These are phyloP conservation scores for Poeciliopsis occidentalis DNA, from an alignment of 2,113 vertebrate genomes.

Conservation along the genomic window DNA sequence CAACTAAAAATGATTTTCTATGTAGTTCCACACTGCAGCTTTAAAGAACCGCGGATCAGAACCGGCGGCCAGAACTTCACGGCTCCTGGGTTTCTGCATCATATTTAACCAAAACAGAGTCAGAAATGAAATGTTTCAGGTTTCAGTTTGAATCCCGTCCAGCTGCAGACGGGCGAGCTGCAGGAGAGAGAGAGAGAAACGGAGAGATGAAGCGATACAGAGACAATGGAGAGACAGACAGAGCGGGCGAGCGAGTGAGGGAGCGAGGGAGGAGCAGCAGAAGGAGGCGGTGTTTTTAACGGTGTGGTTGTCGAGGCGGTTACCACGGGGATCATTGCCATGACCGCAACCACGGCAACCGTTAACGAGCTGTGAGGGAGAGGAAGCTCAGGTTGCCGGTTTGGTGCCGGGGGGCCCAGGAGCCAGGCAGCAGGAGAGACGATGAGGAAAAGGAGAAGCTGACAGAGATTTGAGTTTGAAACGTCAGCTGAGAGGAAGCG, in stretches of 20 bases:
- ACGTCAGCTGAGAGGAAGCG: conserved; percentile 9
- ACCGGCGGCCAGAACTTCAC: too few species aligned
- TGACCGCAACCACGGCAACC: conserved; percentile 39
- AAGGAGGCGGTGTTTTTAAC: conserved; percentile 41
- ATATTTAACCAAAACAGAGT: too few species aligned
- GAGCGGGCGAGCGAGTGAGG: conserved; percentile 7
- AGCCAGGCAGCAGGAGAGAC: conserved; percentile 32
- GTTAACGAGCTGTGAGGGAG: conserved; percentile 35
- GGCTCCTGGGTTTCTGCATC: too few species aligned
- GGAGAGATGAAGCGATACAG: not conserved
- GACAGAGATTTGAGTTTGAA: not conserved
- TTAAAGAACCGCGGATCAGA: too few species aligned
- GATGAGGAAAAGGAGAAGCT: not conserved
- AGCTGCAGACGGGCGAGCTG: not conserved
- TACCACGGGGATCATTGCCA: conserved; percentile 55
- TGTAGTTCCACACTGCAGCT: too few species aligned
- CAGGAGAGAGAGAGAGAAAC: not conserved
- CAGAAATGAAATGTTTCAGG: not conserved
- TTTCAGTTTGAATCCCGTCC: not conserved
- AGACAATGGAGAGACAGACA: conserved; percentile 8
- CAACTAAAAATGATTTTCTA: too few species aligned
- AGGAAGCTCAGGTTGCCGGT: conserved; percentile 13
- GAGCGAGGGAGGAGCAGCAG: not conserved
- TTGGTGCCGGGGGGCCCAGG: not conserved
- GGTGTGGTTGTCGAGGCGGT: conserved; percentile 35